Evolutionary conservation across 2,888 invertebrate species (phyloP), one percentile per base, ranked within the genome.

Genomic region (Galerucella nymphaeae): DNA sequence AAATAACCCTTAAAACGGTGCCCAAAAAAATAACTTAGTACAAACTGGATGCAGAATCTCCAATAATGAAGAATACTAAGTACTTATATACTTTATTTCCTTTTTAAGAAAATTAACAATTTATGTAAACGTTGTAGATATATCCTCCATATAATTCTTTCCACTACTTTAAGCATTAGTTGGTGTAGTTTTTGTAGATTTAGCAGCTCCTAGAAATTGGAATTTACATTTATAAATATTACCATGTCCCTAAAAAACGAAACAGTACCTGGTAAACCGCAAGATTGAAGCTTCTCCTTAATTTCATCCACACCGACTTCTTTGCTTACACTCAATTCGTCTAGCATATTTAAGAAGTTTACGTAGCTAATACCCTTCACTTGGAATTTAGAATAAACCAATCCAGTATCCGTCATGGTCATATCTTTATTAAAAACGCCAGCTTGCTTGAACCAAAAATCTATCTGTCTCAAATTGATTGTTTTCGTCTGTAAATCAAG

Each of bases 391-490:
- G 95, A 96, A 86, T 96, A 96, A 84, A 93, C 92, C 76, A 96
- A 96, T 59, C 94, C 96, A 0, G 96, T 96, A 84, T 96, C 96
- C 3, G 96, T 96, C 0, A 94, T 94, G 76, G 96, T 93, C 83
- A 93, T 93, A 87, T 95, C 95, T 41, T 83, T 84, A 70, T 90
- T 91, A 64, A 91, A 87, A 18, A 93, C 91, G 82, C 91, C 93
- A 0, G 96, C 96, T 84, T 96, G 96, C 83, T 96, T 96, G 93
- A 96, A 93, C 96, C 96, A 96, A 87, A 96, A 96, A 86, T 96
- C 96, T 83, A 94, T 93, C 86, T 96, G 95, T 11, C 94, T 94
- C n/a, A 96, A 88, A 0, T 95, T 95, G 76, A 96, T 94, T 58
- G 90, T 89, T 85, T 93, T 95, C 0, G 61, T 62, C 3, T 16